A percentile compares a stretch with the other conserved stretches of the same genome.
Conservation (phyloP, 2,113 vertebrate species). For the Plotosus lineatus region DNA sequence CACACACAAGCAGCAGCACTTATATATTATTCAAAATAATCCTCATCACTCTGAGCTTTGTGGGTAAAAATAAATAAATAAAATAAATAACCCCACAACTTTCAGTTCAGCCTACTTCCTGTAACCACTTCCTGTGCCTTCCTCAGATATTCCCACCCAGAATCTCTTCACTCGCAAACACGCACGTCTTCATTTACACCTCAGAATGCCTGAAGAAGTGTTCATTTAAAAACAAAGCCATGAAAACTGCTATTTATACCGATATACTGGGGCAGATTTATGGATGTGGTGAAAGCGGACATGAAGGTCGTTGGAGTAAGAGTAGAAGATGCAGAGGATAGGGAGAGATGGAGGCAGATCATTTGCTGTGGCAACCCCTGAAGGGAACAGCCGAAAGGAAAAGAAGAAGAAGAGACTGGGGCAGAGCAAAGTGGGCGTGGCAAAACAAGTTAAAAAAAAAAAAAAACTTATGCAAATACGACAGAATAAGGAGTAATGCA, state of each 20-base stretch:
- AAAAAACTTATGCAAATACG: neutral
- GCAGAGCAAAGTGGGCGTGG: neutral
- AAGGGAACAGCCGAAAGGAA: too few relatives aligned
- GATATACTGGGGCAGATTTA: too few relatives aligned
- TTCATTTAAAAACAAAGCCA: too few relatives aligned
- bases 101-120: neutral
- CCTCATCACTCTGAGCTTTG: neutral
- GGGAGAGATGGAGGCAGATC: too few relatives aligned
- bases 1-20: neutral
- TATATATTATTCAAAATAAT: too few relatives aligned
- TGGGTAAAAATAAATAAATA: neutral
- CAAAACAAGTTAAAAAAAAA: neutral
- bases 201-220: too few relatives aligned
- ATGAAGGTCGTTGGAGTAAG: too few relatives aligned
- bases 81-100: neutral
- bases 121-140: conserved; percentile 2
- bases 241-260: too few relatives aligned
- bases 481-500: neutral
- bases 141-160: neutral
- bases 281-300: too few relatives aligned
- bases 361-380: too few relatives aligned
- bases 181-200: neutral
- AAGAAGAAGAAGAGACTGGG: too few relatives aligned
- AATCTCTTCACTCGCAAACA: neutral
- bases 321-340: too few relatives aligned